Conservation (phyloP, 2,797 vertebrate species). For the Megalops cyprinoides region DNA sequence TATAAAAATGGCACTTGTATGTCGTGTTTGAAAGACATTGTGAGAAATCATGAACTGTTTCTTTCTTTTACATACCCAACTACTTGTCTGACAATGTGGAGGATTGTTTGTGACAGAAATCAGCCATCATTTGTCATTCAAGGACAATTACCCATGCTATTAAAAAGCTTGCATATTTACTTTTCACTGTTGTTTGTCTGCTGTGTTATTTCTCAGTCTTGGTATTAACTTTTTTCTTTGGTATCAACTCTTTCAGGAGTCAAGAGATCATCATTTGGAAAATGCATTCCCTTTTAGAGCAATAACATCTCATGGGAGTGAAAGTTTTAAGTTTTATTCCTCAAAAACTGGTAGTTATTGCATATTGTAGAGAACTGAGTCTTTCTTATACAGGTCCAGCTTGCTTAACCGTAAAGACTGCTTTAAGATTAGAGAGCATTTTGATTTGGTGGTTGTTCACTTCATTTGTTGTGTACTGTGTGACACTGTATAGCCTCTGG, state of each 20-base stretch:
- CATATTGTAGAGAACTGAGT: too few species aligned
- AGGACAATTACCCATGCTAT: constrained; percentile 77
- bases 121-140: constrained; percentile 57
- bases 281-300: too few species aligned
- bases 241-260: too few species aligned
- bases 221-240: too few species aligned
- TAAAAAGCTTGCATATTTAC: constrained; percentile 80
- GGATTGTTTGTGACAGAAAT: constrained; percentile 31
- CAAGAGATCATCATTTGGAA: too few species aligned
- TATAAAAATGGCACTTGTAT: constrained; percentile 30
- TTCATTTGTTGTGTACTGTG: neutral
- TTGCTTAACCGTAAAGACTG: too few species aligned
- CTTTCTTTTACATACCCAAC: constrained; percentile 32
- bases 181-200: constrained; percentile 44
- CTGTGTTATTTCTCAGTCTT: constrained; percentile 5
- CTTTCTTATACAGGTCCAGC: neutral
- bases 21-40: constrained; percentile 30
- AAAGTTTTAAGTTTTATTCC: too few species aligned
- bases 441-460: too few species aligned
- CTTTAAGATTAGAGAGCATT: too few species aligned
- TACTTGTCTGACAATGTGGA: constrained; percentile 30
- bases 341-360: too few species aligned
- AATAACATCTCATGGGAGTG: too few species aligned
- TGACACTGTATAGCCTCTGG: neutral
- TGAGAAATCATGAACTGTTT: constrained; percentile 23